Evolutionary conservation across 30 jellyfish, hydroid and myxozoan genomes (phyloP), one percentile per base, ranked within the genome.

Genomic region (Chrysaora quinquecirrha): DNA sequence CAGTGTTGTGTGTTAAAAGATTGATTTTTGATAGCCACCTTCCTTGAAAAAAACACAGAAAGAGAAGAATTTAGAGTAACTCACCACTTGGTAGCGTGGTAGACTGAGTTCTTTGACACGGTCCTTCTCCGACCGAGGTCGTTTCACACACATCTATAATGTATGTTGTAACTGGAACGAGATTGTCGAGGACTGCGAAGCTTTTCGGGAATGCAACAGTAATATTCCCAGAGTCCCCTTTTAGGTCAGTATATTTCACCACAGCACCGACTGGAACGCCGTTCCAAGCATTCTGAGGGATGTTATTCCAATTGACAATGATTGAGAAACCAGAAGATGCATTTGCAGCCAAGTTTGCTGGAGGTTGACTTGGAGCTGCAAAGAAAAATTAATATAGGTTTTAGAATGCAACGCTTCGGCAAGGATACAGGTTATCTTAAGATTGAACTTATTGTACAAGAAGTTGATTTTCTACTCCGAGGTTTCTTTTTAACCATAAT

Each of bases 301-400:
- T 73, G 24, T 61, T 62, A 2, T 28, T 32, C 96, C 96, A 88
- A 24, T 79, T 79, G 32, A 79, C 75, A 21, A 64, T 79, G 10
- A 75, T 83, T 12, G 93, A 47, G 38, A 46, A 64, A 3, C 85
- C 92, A 1, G 90, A 48, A 6, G 84, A 54, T 3, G 84, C 76
- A 2, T 23, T 60, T 20, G 87, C 89, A 1, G 78, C 31, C 46
- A 88, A 72, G 33, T 30, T 18, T 20, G 35, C 11, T 34, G 96
- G 96, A n/a, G 96, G 96, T 73, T 54, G 58, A 28, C 84, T 75
- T 27, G 96, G 96, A 20, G 69, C 96, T 88, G 72, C n/a, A 52
- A 71, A 38, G 31, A 2, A 34, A 0, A 23, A 34, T 29, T 67
- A 20, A 9, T 11, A 27, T 22, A 2, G 3, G 3, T n/a, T n/a